Conservation (phyloP, 2,113 vertebrate genomes). For the Beaufortia kweichowensis region DNA sequence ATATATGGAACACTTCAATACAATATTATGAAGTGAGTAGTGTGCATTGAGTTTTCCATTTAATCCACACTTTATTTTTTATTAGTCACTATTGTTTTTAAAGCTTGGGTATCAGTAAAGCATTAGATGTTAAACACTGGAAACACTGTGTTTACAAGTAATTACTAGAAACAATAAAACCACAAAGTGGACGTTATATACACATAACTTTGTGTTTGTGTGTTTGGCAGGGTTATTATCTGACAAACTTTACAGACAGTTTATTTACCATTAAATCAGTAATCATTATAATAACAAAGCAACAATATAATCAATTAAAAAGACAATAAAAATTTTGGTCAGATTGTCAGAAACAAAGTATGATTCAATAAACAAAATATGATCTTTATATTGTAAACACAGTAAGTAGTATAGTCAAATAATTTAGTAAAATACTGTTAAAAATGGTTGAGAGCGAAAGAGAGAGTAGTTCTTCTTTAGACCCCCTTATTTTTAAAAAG, state of each 20-base stretch:
- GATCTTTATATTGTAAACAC: too few relatives aligned
- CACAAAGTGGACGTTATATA: slow-evolving; percentile 41
- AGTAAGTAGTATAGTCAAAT: not conserved
- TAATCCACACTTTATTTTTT: slow-evolving; percentile 21
- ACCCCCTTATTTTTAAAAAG: not conserved
- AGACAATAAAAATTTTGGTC: too few relatives aligned
- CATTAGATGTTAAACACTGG: slow-evolving; percentile 48
- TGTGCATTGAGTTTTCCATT: slow-evolving; percentile 15
- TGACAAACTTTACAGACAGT: not conserved
- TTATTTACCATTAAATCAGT: not conserved
- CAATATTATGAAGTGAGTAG: slow-evolving; percentile 6
- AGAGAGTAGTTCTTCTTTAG: too few relatives aligned
- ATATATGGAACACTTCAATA: not conserved
- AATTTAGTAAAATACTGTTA: not conserved
- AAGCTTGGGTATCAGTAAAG: slow-evolving; percentile 48
- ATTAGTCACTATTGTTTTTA: slow-evolving; percentile 43
- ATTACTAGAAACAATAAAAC: slow-evolving; percentile 55
- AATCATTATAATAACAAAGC: not conserved
- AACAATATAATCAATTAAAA: too few relatives aligned
- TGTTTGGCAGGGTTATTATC: slow-evolving; percentile 1
- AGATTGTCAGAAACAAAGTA: too few relatives aligned
- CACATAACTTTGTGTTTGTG: slow-evolving; percentile 25
- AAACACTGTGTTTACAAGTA: slow-evolving; percentile 50
- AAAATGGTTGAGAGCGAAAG: too few relatives aligned
- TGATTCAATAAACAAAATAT: too few relatives aligned